phyloP scores from a whole-genome alignment of 2,113 vertebrate genomes.

The Brachypodius melanocephalos region DNA sequence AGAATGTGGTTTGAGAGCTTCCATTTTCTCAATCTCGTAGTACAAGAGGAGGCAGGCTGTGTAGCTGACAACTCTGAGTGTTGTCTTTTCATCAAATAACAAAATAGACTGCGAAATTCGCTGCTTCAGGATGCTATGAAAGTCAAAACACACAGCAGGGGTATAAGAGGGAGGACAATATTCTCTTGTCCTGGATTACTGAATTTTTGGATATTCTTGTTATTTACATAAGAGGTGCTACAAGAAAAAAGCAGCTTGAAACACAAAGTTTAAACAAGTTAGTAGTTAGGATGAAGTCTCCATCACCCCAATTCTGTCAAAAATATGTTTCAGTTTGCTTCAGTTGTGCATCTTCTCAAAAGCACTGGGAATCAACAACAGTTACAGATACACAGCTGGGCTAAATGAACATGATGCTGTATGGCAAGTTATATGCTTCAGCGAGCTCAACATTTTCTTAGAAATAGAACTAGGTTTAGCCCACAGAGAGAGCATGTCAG shows the following conservation, averaged over 20 bases:
- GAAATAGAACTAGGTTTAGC: slow-evolving; percentile 49
- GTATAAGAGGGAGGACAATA: background rate
- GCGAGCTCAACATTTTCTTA: background rate
- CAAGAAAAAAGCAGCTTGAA: background rate
- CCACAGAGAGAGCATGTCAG: slow-evolving; percentile 39
- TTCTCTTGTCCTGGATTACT: background rate
- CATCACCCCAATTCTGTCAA: background rate
- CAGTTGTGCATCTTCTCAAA: background rate
- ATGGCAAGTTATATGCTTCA: slow-evolving; percentile 30
- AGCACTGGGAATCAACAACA: background rate
- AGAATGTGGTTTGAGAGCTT: background rate
- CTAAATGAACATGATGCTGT: background rate
- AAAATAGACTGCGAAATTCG: background rate
- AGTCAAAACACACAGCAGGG: background rate
- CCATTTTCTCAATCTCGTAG: background rate
- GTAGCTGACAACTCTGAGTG: background rate
- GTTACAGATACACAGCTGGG: background rate
- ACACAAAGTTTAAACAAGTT: background rate
- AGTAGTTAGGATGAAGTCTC: background rate
- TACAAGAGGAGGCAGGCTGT: background rate
- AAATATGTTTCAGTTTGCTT: background rate
- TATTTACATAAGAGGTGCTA: background rate
- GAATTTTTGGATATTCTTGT: background rate
- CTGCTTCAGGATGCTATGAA: background rate
- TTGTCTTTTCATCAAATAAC: background rate